Evolutionary conservation across 2,888 invertebrate species (phyloP), one percentile per base, ranked within the genome.

Genomic region (Opisthograptis luteolata): DNA sequence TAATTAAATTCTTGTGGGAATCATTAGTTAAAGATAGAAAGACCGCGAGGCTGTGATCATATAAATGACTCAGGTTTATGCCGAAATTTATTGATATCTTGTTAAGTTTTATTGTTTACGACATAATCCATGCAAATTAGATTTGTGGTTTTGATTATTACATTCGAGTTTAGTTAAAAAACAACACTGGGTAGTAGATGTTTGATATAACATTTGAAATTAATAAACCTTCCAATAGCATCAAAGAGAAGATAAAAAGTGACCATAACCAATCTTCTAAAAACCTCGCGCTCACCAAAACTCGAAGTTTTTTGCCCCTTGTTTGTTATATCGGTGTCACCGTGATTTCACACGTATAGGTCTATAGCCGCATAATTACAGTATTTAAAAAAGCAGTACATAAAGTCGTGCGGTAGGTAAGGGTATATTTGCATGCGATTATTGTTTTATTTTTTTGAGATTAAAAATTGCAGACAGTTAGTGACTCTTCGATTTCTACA

Each of bases 301-400:
- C 40, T 34, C 22, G 17, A 34, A 22, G 50, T 50, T 51, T 51
- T 41, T 58, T 60, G 62, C 65, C 60, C 62, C 68, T 68, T 75
- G 63, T 76, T 73, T 76, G 70, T 77, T 69, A 60, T 66, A 68
- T 65, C 67, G 66, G 72, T 81, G 81, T 85, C 84, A 78, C 76
- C 71, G 76, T 77, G 76, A 80, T 84, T 87, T 87, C 86, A 86
- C 86, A 87, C 87, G 79, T 87, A 51, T 44, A 25, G 35, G 30
- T 10, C 44, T 44, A 30, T 51, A 51, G 50, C 40, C 50, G 50
- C 44, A 17, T 44, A 44, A 51, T 28, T 19, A 19, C 28, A 9
- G 2, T 45, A 51, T n/a, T 36, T 25, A 13, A 1, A 65, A 9
- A 14, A 2, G 3, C 44, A 51, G 50, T 45, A 51, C 72, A 70